phyloP scores from a whole-genome alignment of 2,888 invertebrate species.

The Acanthosepion lycidas region DNA sequence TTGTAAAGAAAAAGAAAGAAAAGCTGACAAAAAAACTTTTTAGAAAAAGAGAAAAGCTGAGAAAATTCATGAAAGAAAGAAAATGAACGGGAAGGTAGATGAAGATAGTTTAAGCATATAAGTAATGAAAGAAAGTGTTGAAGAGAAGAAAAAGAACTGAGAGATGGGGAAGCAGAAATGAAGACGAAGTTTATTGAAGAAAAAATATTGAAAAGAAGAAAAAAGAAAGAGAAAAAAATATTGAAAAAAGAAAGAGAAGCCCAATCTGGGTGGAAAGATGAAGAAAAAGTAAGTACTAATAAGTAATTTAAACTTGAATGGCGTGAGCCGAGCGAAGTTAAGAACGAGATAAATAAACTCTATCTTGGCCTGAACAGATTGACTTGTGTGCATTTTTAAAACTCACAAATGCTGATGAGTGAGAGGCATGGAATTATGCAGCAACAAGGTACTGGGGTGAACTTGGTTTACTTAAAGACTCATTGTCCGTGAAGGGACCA shows the following conservation, averaged over 20 bases:
- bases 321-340: neutral
- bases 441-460: neutral
- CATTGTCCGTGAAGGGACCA: neutral
- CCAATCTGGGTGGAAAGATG: neutral
- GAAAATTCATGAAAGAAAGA: neutral
- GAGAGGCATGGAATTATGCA: neutral
- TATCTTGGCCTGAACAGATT: neutral
- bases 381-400: neutral
- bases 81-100: neutral
- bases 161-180: neutral
- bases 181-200: neutral
- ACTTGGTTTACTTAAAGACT: neutral
- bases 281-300: neutral
- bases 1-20: neutral
- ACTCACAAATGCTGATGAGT: neutral
- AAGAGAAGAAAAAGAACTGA: neutral
- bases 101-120: neutral
- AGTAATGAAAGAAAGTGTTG: neutral
- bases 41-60: neutral
- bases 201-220: neutral
- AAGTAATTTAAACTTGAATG: neutral
- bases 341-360: neutral
- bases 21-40: neutral
- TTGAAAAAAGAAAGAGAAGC: neutral
- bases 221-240: neutral